These are phyloP conservation scores for Campoletis raptor DNA, from an alignment of 2,888 invertebrate genomes.

Conservation along the genomic window DNA sequence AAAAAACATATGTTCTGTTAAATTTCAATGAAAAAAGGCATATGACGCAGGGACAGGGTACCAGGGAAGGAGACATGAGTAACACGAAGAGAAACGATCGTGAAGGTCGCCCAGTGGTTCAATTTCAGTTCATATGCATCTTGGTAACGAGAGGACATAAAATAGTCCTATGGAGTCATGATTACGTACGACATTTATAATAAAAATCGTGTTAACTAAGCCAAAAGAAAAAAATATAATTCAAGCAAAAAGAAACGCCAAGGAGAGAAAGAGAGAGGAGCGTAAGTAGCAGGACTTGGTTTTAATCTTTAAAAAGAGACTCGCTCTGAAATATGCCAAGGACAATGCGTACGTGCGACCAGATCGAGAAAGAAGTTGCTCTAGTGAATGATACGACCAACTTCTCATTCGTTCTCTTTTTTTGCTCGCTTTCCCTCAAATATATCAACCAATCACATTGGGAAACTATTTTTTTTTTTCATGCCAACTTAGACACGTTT, in stretches of 20 bases:
- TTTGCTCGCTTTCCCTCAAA: conserved; percentile 53
- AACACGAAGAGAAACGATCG: conserved; percentile 22
- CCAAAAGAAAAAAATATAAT: conserved; percentile 30
- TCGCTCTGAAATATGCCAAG: conserved; percentile 62
- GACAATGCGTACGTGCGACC: conserved; percentile 53
- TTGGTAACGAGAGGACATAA: conserved; percentile 27
- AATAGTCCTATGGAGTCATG: conserved; percentile 3
- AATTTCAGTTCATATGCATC: conserved; percentile 11
- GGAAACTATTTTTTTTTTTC: conserved; percentile 18
- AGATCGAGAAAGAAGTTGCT: conserved; percentile 61
- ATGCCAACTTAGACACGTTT: neutral
- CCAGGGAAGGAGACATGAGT: neutral
- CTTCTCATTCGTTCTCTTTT: conserved; percentile 20
- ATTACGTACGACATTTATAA: neutral
- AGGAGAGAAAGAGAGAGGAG: conserved; percentile 39
- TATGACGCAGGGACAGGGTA: neutral
- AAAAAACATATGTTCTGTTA: neutral
- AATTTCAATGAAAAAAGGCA: neutral
- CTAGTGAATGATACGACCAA: conserved; percentile 23
- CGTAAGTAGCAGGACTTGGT: conserved; percentile 13
- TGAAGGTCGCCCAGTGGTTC: conserved; percentile 41
- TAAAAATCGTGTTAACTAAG: conserved; percentile 7
- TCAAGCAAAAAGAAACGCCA: neutral
- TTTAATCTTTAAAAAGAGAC: conserved; percentile 51
- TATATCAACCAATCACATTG: conserved; percentile 31